Conservation (phyloP, 2,888 invertebrate species). For the Ormia ochracea region DNA sequence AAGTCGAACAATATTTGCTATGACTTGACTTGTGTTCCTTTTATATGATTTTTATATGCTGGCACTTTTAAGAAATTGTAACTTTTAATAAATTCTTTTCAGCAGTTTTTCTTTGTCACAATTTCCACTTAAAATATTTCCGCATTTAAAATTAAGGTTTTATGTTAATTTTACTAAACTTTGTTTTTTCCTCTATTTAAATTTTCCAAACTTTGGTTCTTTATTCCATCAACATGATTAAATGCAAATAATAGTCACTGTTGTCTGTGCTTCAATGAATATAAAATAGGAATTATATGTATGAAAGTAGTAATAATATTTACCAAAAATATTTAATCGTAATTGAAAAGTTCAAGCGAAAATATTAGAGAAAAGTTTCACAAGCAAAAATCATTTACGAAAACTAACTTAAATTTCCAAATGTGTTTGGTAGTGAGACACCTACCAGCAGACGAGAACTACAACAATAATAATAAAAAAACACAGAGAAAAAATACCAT, state of each 20-base stretch:
- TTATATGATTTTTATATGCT: too few relatives aligned
- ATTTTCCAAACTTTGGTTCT: neutral
- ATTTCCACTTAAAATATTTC: neutral
- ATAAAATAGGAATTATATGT: neutral
- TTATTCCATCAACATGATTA: neutral
- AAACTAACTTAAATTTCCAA: neutral
- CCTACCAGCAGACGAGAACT: conserved; percentile 2
- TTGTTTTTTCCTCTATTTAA: too few relatives aligned
- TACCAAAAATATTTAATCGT: neutral
- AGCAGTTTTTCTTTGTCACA: neutral
- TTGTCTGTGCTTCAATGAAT: neutral
- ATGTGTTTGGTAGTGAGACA: conserved; percentile 46
- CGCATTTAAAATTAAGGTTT: conserved; percentile 43
- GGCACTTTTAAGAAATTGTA: neutral
- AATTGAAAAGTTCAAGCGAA: conserved; percentile 12
- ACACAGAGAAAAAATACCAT: neutral
- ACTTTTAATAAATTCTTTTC: neutral
- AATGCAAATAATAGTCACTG: conserved; percentile 18
- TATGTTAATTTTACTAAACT: conserved; percentile 29
- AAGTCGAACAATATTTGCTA: too few relatives aligned
- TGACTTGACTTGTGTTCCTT: too few relatives aligned
- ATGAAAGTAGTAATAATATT: neutral
- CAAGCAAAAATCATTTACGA: neutral
- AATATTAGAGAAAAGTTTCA: neutral
- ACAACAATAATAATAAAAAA: neutral